Evolutionary conservation across 2,888 invertebrate genomes (phyloP), one percentile per base, ranked within the genome.

Genomic region (Campopleginae sp.): DNA sequence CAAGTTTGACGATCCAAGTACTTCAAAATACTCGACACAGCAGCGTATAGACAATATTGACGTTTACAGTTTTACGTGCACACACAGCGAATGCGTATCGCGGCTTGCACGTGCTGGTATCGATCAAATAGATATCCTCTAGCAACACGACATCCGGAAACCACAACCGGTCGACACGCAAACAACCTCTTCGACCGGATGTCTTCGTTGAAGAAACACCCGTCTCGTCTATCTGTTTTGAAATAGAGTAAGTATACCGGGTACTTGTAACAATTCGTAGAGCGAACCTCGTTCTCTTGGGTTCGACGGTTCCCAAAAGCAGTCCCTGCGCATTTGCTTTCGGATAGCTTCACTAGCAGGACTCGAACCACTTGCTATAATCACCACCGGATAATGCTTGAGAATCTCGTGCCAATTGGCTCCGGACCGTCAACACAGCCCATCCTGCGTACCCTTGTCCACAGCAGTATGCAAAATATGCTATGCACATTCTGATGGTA

Each of bases 151-250:
- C 12, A 61, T 31, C 70, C 80, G 46, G 54, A n/a, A 74, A 71
- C 38, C 51, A 81, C 68, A 46, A 81, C 48, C 27, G 44, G 27
- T 61, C 61, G 72, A 51, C 80, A 82, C 76, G 82, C 79, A 82
- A 82, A 82, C 82, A 82, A 78, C 58, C 54, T 44, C 71, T 66
- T 42, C 58, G 3, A 72, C 48, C 61, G 76, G 76, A 82, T 78
- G 75, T 78, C 85, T 82, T 84, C 84, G 72, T 84, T 84, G 74
- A 80, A 77, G 54, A 51, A 71, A 48, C n/a, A n/a, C 68, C 44
- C 10, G 0, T 0, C 38, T 5, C 58, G 68, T 61, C 44, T 76
- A 66, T 58, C 80, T 54, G 48, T 80, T 31, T 51, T 31, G 48
- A 54, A 72, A 80, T 76, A 72, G 78, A 84, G 46, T 71, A 63